Percentiles rank a stretch among this genome's conserved stretches.
Evolutionary conservation across 2,888 invertebrate genomes (phyloP).

Genomic region (Parascotia fuliginaria): DNA sequence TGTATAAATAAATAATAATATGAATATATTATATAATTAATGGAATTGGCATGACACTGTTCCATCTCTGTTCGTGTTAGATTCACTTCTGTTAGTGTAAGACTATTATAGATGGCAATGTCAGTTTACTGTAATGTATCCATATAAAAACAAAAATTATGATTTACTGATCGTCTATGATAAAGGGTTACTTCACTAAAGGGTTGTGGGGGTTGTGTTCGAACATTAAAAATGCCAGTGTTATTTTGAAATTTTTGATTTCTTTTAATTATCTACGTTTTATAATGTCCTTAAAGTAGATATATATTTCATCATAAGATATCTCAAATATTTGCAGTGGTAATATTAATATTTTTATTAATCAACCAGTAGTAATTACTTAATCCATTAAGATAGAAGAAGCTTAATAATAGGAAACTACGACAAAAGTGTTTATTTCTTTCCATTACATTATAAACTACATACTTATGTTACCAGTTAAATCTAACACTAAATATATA

Average conservation of each 20-base stretch:
- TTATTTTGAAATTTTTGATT: constrained; percentile 85
- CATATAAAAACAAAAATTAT: constrained; percentile 82
- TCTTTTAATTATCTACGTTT: constrained; percentile 87
- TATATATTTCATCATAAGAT: constrained; percentile 87
- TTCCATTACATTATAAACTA: constrained; percentile 85
- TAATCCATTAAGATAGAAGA: constrained; percentile 85
- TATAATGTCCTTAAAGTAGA: constrained; percentile 87
- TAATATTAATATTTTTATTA: constrained; percentile 86
- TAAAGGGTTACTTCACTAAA: constrained; percentile 44
- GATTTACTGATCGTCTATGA: constrained; percentile 52
- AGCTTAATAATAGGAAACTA: constrained; percentile 86
- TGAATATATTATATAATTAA: constrained; percentile 47
- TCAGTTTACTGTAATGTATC: constrained; percentile 34
- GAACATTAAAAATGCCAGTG: constrained; percentile 82
- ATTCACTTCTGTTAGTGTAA: constrained; percentile 61
- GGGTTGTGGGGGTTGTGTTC: constrained; percentile 54
- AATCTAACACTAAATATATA: constrained; percentile 83
- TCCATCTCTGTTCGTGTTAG: constrained; percentile 23
- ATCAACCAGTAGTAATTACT: constrained; percentile 85
- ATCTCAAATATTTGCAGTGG: constrained; percentile 87
- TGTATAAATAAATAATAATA: constrained; percentile 18
- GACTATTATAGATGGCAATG: constrained; percentile 60
- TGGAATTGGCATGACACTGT: constrained; percentile 49
- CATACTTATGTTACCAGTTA: constrained; percentile 85
- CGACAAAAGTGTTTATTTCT: constrained; percentile 83